A percentile compares a stretch with the other conserved stretches of the same genome.
Evolutionary conservation across 2,113 vertebrate genomes (phyloP).

Genomic region (Probosciger aterrimus): DNA sequence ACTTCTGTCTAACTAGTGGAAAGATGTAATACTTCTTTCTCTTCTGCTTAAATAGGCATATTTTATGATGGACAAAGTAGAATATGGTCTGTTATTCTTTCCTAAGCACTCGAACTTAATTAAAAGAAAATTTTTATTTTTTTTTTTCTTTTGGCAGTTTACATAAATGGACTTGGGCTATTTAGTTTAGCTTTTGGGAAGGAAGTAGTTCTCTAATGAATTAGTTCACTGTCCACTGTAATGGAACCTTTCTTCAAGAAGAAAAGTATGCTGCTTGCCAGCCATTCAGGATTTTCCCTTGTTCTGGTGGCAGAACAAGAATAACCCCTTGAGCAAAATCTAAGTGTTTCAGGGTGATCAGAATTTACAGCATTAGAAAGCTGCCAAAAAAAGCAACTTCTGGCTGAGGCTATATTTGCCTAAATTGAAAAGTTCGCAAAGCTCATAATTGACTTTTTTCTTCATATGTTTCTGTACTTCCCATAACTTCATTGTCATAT

Average conservation of each 20-base stretch:
- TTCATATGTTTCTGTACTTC: conserved; percentile 8
- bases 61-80: conserved; percentile 18
- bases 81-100: conserved; percentile 15
- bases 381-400: conserved; percentile 44
- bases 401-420: conserved; percentile 10
- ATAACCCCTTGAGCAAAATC: conserved; percentile 52
- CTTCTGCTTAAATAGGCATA: background rate
- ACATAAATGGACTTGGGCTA: conserved; percentile 6
- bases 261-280: conserved; percentile 44
- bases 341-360: conserved; percentile 18
- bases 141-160: conserved; percentile 23
- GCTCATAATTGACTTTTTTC: conserved; percentile 9
- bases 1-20: background rate
- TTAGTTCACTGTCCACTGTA: conserved; percentile 58
- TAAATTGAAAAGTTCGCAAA: conserved; percentile 29
- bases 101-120: background rate
- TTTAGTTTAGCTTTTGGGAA: conserved; percentile 42
- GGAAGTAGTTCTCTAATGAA: conserved; percentile 46
- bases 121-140: background rate
- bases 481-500: conserved; percentile 10
- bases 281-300: conserved; percentile 51
- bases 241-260: conserved; percentile 53
- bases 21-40: conserved; percentile 1
- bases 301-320: conserved; percentile 58
- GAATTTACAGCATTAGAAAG: conserved; percentile 37